Evolutionary conservation across 2,113 vertebrate species (phyloP), one percentile per base, ranked within the genome.

Genomic region (Eulemur macaco): DNA sequence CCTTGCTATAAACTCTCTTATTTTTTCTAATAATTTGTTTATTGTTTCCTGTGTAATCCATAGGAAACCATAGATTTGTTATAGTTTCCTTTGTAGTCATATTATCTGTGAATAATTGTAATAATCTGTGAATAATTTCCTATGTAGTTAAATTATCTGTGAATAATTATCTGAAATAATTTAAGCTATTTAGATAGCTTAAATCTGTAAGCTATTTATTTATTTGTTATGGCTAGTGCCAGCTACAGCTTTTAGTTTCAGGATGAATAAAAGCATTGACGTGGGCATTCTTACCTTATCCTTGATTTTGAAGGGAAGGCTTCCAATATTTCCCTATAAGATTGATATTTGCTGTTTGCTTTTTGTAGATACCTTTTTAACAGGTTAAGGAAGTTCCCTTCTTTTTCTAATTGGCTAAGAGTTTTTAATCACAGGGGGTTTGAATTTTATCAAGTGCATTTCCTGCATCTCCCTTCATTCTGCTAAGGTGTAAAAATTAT

Each of bases 321-420:
- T 77, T 64, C n/a, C 71, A 42, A 0, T 58, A 50, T 47, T 39
- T 86, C 6, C 52, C 45, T 27, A 15, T 58, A 54, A 76, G 52
- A 63, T 4, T 29, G 47, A 29, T 80, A 74, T 74, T 74, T 83
- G 56, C 68, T 83, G 1, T 88, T 74, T 89, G 29, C 31, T 83
- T 83, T 64, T 86, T 85, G 27, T 58, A 71, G 85, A 64, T 87
- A n/a, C 14, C 34, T 64, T 78, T 73, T 64, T 66, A 80, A 34
- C 15, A 88, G 63, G 11, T 78, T 93, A 80, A 91, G 64, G 31
- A 64, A 21, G 20, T 47, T 76, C 5, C 21, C 18, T 86, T 74
- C 17, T 94, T 68, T 89, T 93, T 87, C 76, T 82, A 73, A 64
- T 34, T 60, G 85, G 45, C 78, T 81, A 63, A 86, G 73, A 52